These are phyloP conservation scores for Sycon ciliatum DNA, from an alignment of 37 sponge, comb jelly and placozoan species.

Conservation along the genomic window DNA sequence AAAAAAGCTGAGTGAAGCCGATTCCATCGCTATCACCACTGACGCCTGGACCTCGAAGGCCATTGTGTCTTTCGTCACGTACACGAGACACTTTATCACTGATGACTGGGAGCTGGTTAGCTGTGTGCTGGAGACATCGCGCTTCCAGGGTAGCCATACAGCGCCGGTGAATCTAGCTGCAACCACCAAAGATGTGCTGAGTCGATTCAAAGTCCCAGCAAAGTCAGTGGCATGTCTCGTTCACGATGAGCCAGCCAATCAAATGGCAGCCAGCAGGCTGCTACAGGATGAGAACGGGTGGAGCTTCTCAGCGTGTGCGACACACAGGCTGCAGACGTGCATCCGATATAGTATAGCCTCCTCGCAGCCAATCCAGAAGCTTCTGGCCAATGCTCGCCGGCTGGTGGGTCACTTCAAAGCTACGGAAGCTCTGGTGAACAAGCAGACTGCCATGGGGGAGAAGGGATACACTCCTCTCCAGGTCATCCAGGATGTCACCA, in stretches of 20 bases:
- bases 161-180: neutral
- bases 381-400: neutral
- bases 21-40: neutral
- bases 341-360: neutral
- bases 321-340: slow-evolving; percentile 2
- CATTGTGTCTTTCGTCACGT: neutral
- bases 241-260: slow-evolving; percentile 11
- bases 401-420: slow-evolving; percentile 1
- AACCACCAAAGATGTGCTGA: neutral
- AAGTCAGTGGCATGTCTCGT: neutral
- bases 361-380: slow-evolving; percentile 9
- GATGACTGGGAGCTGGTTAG: neutral
- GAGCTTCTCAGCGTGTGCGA: neutral
- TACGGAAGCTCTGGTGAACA: slow-evolving; percentile 1
- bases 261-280: neutral
- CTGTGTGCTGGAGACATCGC: neutral
- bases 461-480: no score
- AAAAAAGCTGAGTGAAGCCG: neutral
- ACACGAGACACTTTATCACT: slow-evolving; percentile 1
- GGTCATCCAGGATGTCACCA: slow-evolving; percentile 6
- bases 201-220: no score
- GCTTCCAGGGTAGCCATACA: neutral
- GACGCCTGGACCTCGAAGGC: neutral
- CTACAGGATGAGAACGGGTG: neutral
- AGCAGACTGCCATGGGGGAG: no score